Base-by-base conservation (phyloP, 2,797 vertebrate genomes). In the Helarctos malayanus region DNA sequence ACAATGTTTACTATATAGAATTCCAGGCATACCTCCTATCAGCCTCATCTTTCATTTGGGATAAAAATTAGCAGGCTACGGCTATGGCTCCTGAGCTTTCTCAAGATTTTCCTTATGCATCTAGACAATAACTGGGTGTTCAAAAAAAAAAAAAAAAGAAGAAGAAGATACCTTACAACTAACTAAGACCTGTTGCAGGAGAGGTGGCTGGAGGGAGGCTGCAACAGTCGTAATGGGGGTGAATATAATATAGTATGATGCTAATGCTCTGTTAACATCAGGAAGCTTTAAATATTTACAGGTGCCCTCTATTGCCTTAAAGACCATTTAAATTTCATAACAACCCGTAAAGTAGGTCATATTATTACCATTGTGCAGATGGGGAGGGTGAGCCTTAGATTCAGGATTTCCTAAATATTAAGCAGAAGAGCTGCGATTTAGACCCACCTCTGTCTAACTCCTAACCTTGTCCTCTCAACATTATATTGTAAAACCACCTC, bases 401-500 rank as follows among this genome's bases (percentile, higher is more conserved):
- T 92, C 12, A 82, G 63, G 27, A 80, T 75, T 93, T 95, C 38
- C 56, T 75, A 73, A 38, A 75, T 21, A 27, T 21, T n/a, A 75
- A 87, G 69, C 68, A 65, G 92, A 79, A 89, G 45, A 79, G 47
- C 79, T 73, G 61, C 38, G 25, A 8, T 88, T 79, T 63, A 76
- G 69, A 87, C 32, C 29, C 8, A 35, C 19, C 65, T 93, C 65
- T 12, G 61, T 32, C 41, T 78, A 59, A 71, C 32, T 91, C 45
- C 71, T 88, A 47, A 78, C 59, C 89, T 79, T 95, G 92, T 38
- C 87, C 49, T 96, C 76, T 54, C 84, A 45, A 49, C 71, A 61
- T 69, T 81, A 35, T 54, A 45, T 68, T 54, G 7, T 73, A 95
- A 90, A 96, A 78, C 61, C 52, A 38, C 38, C 90, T 84, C 91